Base-by-base conservation (phyloP, 2,797 vertebrate species). In the Halcyon chelicuti region DNA sequence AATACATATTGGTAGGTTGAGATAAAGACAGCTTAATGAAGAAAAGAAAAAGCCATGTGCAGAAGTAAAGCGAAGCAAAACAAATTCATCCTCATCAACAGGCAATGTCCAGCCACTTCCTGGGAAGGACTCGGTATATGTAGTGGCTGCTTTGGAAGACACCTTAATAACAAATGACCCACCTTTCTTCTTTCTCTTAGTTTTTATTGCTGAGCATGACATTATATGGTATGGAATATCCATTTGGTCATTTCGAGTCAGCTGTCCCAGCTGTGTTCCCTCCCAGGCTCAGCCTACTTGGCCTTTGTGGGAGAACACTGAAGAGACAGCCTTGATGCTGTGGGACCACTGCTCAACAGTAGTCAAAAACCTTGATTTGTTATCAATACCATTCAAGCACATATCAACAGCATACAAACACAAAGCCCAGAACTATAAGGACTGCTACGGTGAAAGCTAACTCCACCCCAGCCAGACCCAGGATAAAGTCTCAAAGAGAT, bases 281-380 rank as follows among this genome's bases (percentile, higher is more conserved):
- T 57, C 22, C 17, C 26, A 63, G 1, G 1, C n/a, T 77, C 52
- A 74, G 31, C 8, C 14, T 44, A 28, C 1, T 1, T 1, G 31
- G 14, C 6, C 10, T 60, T 55, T 63, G 5, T 20, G 10, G 3
- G 2, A 3, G 5, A 60, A 1, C 1, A 4, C 3, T 73, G 10
- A 10, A 60, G 39, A 58, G 12, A 52, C 12, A 76, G 12, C 9
- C 28, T 52, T 46, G 29, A 35, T 62, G 18, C 19, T 66, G 28
- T 49, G n/a, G 7, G 10, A 71, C 5, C 31, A 16, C 17, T 37
- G 22, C 7, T 51, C 9, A 35, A 33, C 12, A 72, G 20, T 37
- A 37, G 22, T 44, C 18, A 29, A 65, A 91, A 79, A 9, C 4
- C 5, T n/a, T 22, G 5, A 17, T 39, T 14, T n/a, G 14, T 29